These are phyloP conservation scores for Pontoporia blainvillei DNA, from an alignment of 2,113 vertebrate genomes.

Conservation along the genomic window DNA sequence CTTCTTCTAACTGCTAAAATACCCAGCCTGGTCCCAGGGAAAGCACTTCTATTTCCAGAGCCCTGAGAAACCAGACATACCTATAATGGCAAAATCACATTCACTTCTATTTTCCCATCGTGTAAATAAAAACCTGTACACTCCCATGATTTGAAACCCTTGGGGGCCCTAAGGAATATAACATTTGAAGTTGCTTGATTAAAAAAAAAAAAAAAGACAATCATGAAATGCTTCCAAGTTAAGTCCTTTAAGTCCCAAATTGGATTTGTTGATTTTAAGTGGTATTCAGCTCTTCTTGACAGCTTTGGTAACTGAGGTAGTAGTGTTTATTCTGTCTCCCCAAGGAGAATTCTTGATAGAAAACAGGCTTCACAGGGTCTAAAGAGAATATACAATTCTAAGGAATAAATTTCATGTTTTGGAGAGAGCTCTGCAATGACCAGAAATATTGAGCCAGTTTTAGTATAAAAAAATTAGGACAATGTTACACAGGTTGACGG, in stretches of 20 bases:
- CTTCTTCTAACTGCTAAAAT: not conserved
- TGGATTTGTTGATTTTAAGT: not conserved
- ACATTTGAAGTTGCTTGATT: not conserved
- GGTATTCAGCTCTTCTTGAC: not conserved
- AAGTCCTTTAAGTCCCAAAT: not conserved
- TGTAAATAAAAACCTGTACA: not conserved
- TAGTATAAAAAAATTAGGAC: not conserved
- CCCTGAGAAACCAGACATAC: not conserved
- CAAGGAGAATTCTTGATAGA: not conserved
- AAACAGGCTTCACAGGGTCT: not conserved
- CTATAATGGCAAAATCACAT: not conserved
- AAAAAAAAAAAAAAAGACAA: not conserved
- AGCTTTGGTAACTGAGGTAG: not conserved
- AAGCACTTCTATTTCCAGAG: not conserved
- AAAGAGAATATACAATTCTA: not conserved
- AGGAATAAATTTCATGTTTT: not conserved
- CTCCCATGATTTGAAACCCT: not conserved
- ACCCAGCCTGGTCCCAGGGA: not conserved
- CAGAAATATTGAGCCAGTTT: not conserved
- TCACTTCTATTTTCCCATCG: not conserved
- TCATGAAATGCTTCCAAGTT: not conserved
- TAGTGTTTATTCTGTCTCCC: not conserved
- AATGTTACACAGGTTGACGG: not conserved
- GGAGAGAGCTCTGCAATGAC: not conserved
- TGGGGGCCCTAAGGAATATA: not conserved